A percentile compares a stretch with the other conserved stretches of the same genome.
These are phyloP conservation scores for Xiphophorus birchmanni DNA, from an alignment of 2,797 vertebrate species.

Conservation along the genomic window DNA sequence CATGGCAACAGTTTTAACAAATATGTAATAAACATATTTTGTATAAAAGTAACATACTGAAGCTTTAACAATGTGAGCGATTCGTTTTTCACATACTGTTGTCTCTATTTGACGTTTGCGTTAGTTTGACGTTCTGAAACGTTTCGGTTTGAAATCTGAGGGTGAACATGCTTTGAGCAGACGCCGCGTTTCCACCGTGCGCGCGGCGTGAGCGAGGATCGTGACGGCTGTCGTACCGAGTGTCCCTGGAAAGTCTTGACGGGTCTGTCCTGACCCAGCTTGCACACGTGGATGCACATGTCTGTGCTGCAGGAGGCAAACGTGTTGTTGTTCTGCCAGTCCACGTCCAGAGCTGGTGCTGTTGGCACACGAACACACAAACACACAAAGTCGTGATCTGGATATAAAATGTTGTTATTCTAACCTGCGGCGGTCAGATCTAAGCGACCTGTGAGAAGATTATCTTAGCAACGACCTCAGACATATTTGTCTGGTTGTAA, in stretches of 20 bases:
- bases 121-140: neutral
- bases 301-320: constrained; percentile 99
- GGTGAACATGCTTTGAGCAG: neutral
- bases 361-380: constrained; percentile 25
- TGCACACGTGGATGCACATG: constrained; percentile 99
- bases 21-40: no score
- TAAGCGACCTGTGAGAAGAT: neutral
- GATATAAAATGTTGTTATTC: neutral
- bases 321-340: constrained; percentile 99
- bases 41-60: no score
- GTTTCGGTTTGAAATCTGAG: neutral
- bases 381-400: neutral
- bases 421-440: neutral
- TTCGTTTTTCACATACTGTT: neutral
- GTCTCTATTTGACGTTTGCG: neutral
- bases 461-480: neutral
- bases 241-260: constrained; percentile 99
- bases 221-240: constrained; percentile 83
- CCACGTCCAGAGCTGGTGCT: constrained; percentile 97
- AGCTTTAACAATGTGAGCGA: neutral
- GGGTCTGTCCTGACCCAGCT: constrained; percentile 96
- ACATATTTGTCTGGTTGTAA: neutral
- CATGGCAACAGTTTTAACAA: no score
- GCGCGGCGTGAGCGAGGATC: neutral
- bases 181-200: neutral